A percentile compares a stretch with the other conserved stretches of the same genome.
Evolutionary conservation across 2,797 vertebrate genomes (phyloP).

Genomic region (Xenops minutus): DNA sequence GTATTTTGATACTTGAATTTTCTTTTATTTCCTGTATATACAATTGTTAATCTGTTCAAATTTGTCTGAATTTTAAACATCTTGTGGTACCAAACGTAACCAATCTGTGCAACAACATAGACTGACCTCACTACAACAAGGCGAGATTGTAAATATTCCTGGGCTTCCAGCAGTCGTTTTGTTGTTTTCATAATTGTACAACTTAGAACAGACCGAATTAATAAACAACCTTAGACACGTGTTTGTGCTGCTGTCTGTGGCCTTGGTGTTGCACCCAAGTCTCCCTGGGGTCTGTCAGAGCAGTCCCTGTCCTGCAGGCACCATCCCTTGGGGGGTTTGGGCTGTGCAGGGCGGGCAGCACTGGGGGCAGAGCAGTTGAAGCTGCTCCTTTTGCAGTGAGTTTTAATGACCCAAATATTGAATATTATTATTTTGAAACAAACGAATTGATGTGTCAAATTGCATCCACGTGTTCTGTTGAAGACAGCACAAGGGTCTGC

Average conservation of each 20-base stretch:
- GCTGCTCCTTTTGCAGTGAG: neutral
- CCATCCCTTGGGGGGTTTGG: neutral
- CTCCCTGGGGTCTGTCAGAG: neutral
- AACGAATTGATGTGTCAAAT: neutral
- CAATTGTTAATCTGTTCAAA: slow-evolving; percentile 78
- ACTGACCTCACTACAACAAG: slow-evolving; percentile 88
- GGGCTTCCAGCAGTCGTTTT: slow-evolving; percentile 93
- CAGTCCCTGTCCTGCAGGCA: neutral
- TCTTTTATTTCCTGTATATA: slow-evolving; percentile 88
- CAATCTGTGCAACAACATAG: slow-evolving; percentile 74
- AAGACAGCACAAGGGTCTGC: neutral
- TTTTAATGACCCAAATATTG: neutral
- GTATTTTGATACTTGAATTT: slow-evolving; percentile 99
- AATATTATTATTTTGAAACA: neutral
- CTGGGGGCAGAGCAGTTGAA: fast-evolving
- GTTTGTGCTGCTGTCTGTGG: neutral
- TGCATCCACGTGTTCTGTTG: neutral
- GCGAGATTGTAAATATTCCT: slow-evolving; percentile 89
- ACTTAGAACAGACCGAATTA: slow-evolving; percentile 82
- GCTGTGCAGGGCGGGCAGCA: neutral
- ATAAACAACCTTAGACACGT: slow-evolving; percentile 78
- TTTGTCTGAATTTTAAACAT: slow-evolving; percentile 85
- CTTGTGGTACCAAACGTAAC: slow-evolving; percentile 86
- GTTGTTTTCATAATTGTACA: slow-evolving; percentile 95
- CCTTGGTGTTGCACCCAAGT: neutral